Conservation (phyloP, 2,888 invertebrate species). For the Microplitis deprimator region DNA sequence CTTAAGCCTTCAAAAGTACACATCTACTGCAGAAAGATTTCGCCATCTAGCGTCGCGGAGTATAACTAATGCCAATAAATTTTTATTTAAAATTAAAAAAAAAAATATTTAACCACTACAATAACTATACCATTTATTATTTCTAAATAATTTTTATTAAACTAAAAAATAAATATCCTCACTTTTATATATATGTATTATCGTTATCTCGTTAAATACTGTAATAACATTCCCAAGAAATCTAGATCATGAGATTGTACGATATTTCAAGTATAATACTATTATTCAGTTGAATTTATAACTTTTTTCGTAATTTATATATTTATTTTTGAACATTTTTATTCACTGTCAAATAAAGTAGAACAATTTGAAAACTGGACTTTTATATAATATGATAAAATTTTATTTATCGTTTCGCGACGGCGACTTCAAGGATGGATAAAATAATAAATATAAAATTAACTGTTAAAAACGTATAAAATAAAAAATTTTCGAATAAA, state of each 20-base stretch:
- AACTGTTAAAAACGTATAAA: neutral
- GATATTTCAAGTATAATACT: too few species aligned
- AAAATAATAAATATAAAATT: neutral
- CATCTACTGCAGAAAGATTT: conserved; percentile 50
- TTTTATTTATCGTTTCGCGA: neutral
- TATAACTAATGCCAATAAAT: neutral
- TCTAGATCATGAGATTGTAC: neutral
- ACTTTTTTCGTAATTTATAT: too few species aligned
- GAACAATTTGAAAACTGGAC: neutral
- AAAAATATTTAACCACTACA: neutral
- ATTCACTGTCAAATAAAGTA: too few species aligned
- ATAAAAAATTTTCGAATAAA: neutral
- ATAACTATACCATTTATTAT: neutral
- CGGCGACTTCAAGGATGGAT: too few species aligned
- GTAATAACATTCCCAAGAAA: too few species aligned
- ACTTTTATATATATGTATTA: neutral
- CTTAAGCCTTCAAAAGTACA: conserved; percentile 32
- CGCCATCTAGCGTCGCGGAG: conserved; percentile 54
- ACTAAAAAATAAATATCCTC: neutral
- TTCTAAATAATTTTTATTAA: neutral
- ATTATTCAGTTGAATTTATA: too few species aligned
- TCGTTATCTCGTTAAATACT: neutral
- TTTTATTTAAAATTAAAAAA: neutral
- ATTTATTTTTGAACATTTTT: too few species aligned
- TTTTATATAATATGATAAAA: conserved; percentile 19